These are phyloP conservation scores for Cyprinella venusta DNA, from an alignment of 2,797 vertebrate genomes.

Conservation along the genomic window DNA sequence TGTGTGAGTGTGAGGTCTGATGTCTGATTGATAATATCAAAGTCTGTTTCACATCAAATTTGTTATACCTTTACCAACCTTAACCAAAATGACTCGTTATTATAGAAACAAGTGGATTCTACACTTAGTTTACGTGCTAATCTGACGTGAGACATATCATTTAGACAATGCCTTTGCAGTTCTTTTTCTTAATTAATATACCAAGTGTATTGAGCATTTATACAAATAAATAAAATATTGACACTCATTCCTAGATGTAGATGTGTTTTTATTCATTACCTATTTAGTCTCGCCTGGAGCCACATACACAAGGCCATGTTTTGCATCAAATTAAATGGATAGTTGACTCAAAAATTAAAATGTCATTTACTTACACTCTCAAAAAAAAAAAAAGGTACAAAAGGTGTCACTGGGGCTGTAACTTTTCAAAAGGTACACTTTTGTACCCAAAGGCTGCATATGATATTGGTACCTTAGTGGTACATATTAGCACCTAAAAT, in stretches of 20 bases:
- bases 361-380: too few relatives aligned
- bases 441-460: too few relatives aligned
- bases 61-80: conserved; percentile 68
- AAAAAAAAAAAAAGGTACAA: too few relatives aligned
- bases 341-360: too few relatives aligned
- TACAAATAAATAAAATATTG: conserved; percentile 27
- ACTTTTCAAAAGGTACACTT: too few relatives aligned
- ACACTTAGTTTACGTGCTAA: conserved; percentile 54
- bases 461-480: too few relatives aligned
- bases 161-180: conserved; percentile 75
- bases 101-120: conserved; percentile 48
- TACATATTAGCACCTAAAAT: too few relatives aligned
- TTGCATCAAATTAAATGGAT: background rate
- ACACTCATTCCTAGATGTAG: background rate
- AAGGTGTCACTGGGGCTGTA: too few relatives aligned
- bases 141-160: conserved; percentile 68
- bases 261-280: background rate
- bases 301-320: background rate
- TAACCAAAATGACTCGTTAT: conserved; percentile 63
- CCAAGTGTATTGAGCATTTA: conserved; percentile 53
- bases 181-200: conserved; percentile 79
- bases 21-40: conserved; percentile 74
- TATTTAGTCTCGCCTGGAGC: background rate
- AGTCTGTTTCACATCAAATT: conserved; percentile 52
- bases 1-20: conserved; percentile 75